These are phyloP conservation scores for Phyto melanocephala DNA, from an alignment of 2,888 invertebrate genomes.

Conservation along the genomic window DNA sequence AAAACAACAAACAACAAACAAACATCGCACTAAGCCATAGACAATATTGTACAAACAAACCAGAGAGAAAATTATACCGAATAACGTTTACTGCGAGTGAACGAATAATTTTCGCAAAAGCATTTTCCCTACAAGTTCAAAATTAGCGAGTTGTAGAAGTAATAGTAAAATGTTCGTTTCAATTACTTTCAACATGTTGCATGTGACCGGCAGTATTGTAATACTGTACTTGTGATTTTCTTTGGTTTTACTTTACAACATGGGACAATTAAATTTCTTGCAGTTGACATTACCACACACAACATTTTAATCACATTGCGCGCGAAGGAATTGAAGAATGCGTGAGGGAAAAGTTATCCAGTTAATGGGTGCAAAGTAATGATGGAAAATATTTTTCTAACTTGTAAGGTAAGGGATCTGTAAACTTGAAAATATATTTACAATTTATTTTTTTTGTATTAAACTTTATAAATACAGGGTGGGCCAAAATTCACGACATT, in stretches of 20 bases:
- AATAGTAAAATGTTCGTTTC: not conserved
- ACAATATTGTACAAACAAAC: conserved; percentile 10
- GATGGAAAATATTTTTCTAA: no score
- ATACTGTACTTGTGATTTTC: not conserved
- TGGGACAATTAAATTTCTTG: no score
- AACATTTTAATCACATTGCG: no score
- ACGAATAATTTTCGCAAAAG: conserved; percentile 15
- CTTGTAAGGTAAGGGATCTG: no score
- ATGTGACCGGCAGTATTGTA: not conserved
- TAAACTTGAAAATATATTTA: no score
- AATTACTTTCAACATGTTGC: conserved; percentile 21
- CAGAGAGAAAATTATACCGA: conserved; percentile 29
- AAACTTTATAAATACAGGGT: no score
- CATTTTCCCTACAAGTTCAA: conserved; percentile 1
- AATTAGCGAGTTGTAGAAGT: conserved; percentile 19
- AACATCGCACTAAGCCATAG: not conserved
- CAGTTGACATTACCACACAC: no score
- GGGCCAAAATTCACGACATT: no score
- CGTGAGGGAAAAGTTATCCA: no score
- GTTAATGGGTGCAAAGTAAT: no score
- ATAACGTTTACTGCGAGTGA: conserved; percentile 19
- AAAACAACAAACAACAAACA: conserved; percentile 59
- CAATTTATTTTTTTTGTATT: no score
- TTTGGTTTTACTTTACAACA: conserved; percentile 1
- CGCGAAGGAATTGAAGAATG: no score